phyloP scores from a whole-genome alignment of 2,888 invertebrate genomes.

The Lycophotia porphyrea region DNA sequence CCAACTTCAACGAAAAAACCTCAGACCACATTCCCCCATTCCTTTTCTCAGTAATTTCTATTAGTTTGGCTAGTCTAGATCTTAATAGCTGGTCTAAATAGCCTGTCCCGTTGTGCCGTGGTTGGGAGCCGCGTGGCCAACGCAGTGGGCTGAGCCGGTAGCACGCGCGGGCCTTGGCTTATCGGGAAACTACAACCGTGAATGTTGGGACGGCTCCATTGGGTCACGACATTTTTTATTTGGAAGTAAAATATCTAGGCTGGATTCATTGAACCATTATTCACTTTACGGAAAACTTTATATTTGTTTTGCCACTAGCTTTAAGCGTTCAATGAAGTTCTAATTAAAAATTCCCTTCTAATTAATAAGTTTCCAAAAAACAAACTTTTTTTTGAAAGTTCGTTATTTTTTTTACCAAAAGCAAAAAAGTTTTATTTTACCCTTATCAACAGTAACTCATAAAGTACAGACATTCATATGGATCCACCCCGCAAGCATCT shows the following conservation, averaged over 20 bases:
- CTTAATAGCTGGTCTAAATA: constrained; percentile 45
- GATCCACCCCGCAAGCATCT: no score
- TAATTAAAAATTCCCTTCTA: no score
- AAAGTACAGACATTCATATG: no score
- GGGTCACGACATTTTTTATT: constrained; percentile 33
- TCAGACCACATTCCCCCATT: not conserved
- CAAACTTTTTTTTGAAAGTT: no score
- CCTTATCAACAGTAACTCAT: no score
- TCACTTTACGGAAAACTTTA: not conserved
- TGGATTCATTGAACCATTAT: not conserved
- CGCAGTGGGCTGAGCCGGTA: constrained; percentile 20
- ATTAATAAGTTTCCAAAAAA: no score
- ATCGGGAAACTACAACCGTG: constrained; percentile 41
- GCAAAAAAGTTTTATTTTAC: no score
- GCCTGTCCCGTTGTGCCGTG: constrained; percentile 15
- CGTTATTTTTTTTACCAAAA: no score
- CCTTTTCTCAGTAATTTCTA: constrained; percentile 33
- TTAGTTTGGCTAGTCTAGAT: constrained; percentile 50
- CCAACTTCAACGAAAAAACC: not conserved
- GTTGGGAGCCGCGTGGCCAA: constrained; percentile 58
- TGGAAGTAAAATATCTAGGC: not conserved
- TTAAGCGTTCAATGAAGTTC: not conserved
- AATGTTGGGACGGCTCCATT: constrained; percentile 43
- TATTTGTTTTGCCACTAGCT: not conserved
- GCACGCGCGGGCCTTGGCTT: constrained; percentile 61